Evolutionary conservation across 2,113 vertebrate species (phyloP).

Genomic region (Eulemur macaco): DNA sequence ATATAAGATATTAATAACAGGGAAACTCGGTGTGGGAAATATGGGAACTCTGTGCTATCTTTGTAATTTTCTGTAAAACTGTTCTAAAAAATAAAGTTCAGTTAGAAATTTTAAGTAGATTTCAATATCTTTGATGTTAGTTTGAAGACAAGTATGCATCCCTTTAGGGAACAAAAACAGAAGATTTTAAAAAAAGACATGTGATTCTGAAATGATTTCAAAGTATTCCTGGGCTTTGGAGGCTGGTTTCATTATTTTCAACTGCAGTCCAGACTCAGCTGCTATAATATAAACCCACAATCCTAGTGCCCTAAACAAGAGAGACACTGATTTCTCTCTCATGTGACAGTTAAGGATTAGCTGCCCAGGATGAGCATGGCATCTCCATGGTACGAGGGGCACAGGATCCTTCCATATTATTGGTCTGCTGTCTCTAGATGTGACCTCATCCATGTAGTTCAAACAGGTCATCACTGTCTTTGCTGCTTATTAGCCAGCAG

Average conservation of each 20-base stretch:
- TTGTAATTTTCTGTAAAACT: not conserved
- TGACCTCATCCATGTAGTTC: not conserved
- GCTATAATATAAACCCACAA: not conserved
- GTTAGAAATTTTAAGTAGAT: not conserved
- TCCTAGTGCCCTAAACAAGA: not conserved
- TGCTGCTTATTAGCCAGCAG: not conserved
- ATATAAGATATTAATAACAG: not conserved
- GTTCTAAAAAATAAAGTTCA: not conserved
- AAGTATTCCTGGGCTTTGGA: not conserved
- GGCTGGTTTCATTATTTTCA: not conserved
- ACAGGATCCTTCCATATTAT: not conserved
- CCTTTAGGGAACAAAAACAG: not conserved
- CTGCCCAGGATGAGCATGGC: not conserved
- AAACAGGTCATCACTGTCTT: not conserved
- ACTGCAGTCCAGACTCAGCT: not conserved
- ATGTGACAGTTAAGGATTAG: not conserved
- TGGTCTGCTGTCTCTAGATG: not conserved
- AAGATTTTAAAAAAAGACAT: not conserved
- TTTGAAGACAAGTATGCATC: not conserved
- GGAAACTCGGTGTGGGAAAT: not conserved
- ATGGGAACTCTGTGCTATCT: not conserved
- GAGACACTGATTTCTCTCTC: not conserved
- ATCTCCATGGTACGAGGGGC: not conserved
- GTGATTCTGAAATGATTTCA: not conserved
- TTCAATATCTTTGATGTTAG: not conserved